Evolutionary conservation across 2,113 vertebrate genomes (phyloP), one percentile per base, ranked within the genome.

Genomic region (Myanophis thanlyinensis): DNA sequence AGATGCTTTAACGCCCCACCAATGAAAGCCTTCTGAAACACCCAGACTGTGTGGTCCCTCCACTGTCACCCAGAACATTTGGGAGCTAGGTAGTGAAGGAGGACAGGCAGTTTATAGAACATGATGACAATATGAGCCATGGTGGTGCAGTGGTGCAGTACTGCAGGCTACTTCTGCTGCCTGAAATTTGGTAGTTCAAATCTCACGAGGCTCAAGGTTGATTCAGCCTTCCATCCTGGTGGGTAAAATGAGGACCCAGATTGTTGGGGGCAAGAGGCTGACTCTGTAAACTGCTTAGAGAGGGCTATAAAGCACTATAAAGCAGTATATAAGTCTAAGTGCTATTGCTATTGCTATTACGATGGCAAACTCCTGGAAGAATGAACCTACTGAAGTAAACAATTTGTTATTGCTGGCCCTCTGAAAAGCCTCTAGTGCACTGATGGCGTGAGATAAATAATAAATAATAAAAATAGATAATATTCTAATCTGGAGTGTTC

Each of bases 401-500:
- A 67, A 5, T 20, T 3, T 35, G 20, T 80, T 20, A 44, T 30
- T 54, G 22, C 90, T 90, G 49, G 47, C 87, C n/a, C 11, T 73
- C 46, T 86, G 44, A 11, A n/a, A 91, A 86, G 84, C 27, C 11
- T 49, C 53, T 15, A 49, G 40, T 48, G 56, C 80, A 30, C 23
- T 3, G 49, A 93, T 56, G 84, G 90, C 85, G 93, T 2, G 25
- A 88, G 94, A 95, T 85, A 53, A 91, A 44, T 51, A 91, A 91
- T 94, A 95, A 44, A 92, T 89, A 89, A 92, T 95, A 94, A 94
- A 87, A 44, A 89, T 56, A 90, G 90, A 88, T 93, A 59, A 67
- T 93, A 90, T 94, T 95, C 93, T 51, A 90, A 67, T 91, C 94
- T 92, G 95, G 94, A 91, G 89, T 49, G 91, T 93, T 94, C 95